phyloP scores from a whole-genome alignment of 2,797 vertebrate species.

The Ispidina picta region DNA sequence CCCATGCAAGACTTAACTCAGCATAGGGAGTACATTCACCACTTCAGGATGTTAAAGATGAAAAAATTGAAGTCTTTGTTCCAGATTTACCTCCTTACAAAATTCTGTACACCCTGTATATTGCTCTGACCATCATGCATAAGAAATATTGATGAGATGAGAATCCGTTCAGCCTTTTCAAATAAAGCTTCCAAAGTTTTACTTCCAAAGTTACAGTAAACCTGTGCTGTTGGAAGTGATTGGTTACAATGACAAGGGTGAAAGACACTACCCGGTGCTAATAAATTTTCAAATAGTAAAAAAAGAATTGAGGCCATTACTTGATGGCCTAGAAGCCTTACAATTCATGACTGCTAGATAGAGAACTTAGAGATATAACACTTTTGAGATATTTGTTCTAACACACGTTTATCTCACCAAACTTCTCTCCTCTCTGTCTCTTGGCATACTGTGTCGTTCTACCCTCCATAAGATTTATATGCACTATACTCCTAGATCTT shows the following conservation, averaged over 20 bases:
- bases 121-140: background rate
- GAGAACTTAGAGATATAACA: background rate
- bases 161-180: background rate
- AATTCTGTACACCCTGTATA: background rate
- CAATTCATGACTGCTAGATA: background rate
- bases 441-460: background rate
- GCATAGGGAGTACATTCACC: background rate
- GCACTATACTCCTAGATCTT: slow-evolving; percentile 54
- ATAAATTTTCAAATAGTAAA: background rate
- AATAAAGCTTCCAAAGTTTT: background rate
- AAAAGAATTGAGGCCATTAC: background rate
- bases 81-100: background rate
- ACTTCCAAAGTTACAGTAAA: background rate
- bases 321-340: background rate
- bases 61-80: background rate
- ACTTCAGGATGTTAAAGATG: background rate
- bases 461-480: slow-evolving; percentile 54
- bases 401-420: background rate
- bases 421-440: background rate
- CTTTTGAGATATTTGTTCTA: background rate
- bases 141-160: background rate
- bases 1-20: background rate
- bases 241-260: background rate
- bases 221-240: background rate
- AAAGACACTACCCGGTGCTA: background rate